Base-by-base conservation (phyloP, 2,797 vertebrate genomes). In the Rhabdomys pumilio region DNA sequence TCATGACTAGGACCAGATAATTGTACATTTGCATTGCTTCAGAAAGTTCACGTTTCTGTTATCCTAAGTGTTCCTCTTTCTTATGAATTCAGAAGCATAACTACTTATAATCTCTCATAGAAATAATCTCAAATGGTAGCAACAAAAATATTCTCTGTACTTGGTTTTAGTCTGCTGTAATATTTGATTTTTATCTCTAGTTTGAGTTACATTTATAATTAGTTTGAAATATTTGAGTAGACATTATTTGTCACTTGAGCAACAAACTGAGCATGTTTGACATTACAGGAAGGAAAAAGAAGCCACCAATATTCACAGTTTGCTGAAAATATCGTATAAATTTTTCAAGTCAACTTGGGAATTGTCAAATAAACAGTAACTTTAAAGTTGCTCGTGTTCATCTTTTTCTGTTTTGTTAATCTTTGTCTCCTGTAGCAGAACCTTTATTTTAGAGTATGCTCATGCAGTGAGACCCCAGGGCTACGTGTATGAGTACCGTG, bases 341-440 rank as follows among this genome's bases (percentile, higher is more conserved):
- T 89, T 65, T 95, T 94, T 94, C 75, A 95, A 26, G 91, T 96
- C 57, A 94, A 77, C 73, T 93, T 97, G 92, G 96, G 81, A 97
- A 91, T 94, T 94, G 57, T 96, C 91, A 91, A 97, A 95, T 97
- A 97, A 97, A 96, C 85, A 79, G 26, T 90, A 87, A 65, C 94
- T 95, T 97, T 93, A 80, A 96, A 96, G 87, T 61, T 31, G 67
- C 20, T 47, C 31, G 91, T 90, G 86, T 82, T 95, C 55, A 44
- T 96, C 89, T 63, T 97, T 96, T 89, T 95, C 90, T 93, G 73
- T 84, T 55, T 93, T 67, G 57, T 90, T 87, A 76, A 80, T 55
- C 22, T 73, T 53, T 55, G 47, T 89, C 34, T 87, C 72, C 75
- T 84, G 65, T 81, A 76, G 80, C 57, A 91, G 79, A 94, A 14